phyloP scores from a whole-genome alignment of 2,888 invertebrate genomes.

The Hemicrepidius hirtus region DNA sequence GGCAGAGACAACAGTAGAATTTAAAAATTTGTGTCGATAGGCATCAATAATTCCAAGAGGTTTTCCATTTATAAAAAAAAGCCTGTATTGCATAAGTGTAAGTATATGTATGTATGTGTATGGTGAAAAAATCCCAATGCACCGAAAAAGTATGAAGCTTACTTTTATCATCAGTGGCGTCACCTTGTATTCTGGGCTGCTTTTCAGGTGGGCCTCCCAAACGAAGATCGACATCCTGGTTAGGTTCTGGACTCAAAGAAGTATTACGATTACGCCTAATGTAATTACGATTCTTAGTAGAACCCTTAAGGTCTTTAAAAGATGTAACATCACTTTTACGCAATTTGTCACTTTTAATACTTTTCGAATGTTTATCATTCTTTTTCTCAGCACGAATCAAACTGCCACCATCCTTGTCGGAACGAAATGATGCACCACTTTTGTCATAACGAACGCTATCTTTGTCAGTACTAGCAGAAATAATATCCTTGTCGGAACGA shows the following conservation, averaged over 20 bases:
- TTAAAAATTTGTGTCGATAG: too few relatives aligned
- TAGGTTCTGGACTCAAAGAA: conserved; percentile 76
- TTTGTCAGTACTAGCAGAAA: conserved; percentile 32
- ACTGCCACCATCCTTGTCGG: conserved; percentile 59
- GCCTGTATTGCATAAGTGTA: neutral
- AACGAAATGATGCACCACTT: conserved; percentile 39
- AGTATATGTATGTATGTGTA: neutral
- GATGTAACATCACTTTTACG: conserved; percentile 62
- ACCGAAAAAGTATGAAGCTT: conserved; percentile 65
- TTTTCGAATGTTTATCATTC: conserved; percentile 58
- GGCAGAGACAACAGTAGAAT: too few relatives aligned
- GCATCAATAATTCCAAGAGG: too few relatives aligned
- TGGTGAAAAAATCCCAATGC: conserved; percentile 13
- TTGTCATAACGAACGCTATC: conserved; percentile 34
- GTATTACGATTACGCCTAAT: conserved; percentile 79
- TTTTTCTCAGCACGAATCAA: conserved; percentile 58
- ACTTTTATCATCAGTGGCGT: conserved; percentile 71
- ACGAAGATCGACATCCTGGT: conserved; percentile 70
- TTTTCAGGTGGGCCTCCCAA: conserved; percentile 69
- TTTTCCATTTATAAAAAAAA: too few relatives aligned
- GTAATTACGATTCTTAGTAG: conserved; percentile 79
- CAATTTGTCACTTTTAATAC: conserved; percentile 54
- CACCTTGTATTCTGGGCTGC: conserved; percentile 65
- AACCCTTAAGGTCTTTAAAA: conserved; percentile 77
- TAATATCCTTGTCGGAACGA: conserved; percentile 14